These are phyloP conservation scores for Ancistrus triradiatus DNA, from an alignment of 2,113 vertebrate species.

Conservation along the genomic window DNA sequence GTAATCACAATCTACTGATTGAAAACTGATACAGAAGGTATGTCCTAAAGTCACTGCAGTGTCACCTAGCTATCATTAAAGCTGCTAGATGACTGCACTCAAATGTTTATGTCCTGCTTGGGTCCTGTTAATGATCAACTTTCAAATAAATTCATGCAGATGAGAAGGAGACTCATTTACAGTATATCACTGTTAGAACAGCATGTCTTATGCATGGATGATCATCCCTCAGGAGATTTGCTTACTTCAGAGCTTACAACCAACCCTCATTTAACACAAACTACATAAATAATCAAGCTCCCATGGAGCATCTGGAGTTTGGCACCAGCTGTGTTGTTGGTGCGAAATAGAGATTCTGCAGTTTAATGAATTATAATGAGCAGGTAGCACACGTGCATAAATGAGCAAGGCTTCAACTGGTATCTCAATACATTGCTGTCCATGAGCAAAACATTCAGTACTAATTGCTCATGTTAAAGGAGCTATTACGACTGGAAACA, in stretches of 20 bases:
- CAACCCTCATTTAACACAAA: slow-evolving; percentile 30
- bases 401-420: slow-evolving; percentile 23
- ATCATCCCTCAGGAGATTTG: slow-evolving; percentile 25
- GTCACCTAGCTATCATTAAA: slow-evolving; percentile 17
- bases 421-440: slow-evolving; percentile 5
- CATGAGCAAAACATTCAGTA: not conserved
- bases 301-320: slow-evolving; percentile 18
- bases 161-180: not conserved
- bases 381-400: not conserved
- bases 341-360: slow-evolving; percentile 5
- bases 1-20: slow-evolving; percentile 39
- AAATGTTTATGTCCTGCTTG: no score
- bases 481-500: no score
- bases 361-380: slow-evolving; percentile 14
- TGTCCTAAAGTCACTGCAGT: slow-evolving; percentile 16
- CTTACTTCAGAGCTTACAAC: slow-evolving; percentile 20
- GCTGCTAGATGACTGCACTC: slow-evolving; percentile 10
- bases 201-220: slow-evolving; percentile 22
- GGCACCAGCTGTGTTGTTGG: slow-evolving; percentile 5
- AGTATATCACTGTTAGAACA: slow-evolving; percentile 10
- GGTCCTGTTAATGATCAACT: no score
- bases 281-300: slow-evolving; percentile 24
- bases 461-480: no score
- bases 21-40: slow-evolving; percentile 22
- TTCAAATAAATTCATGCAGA: no score